These are phyloP conservation scores for Tipula confusa DNA, from an alignment of 2,888 invertebrate genomes.

Conservation along the genomic window DNA sequence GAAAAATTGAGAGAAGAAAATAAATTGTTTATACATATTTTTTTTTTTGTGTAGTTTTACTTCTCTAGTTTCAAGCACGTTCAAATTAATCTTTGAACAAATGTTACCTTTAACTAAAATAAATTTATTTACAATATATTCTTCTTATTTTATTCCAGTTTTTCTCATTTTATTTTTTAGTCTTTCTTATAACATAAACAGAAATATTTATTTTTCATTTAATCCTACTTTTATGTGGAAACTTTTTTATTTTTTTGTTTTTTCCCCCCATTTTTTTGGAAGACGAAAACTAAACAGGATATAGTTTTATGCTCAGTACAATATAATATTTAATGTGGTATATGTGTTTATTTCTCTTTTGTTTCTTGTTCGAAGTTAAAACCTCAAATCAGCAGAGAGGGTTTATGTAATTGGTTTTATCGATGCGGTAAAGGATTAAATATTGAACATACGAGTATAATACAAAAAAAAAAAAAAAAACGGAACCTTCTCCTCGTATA, in stretches of 20 bases:
- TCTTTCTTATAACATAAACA: background rate
- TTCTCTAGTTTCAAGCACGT: slow-evolving; percentile 20
- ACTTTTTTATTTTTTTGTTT: background rate
- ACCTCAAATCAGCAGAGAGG: slow-evolving; percentile 9
- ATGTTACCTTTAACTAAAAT: slow-evolving; percentile 15
- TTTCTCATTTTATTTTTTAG: background rate
- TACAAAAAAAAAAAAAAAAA: too few relatives aligned
- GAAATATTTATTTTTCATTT: slow-evolving; percentile 20
- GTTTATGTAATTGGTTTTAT: slow-evolving; percentile 25
- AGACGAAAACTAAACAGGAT: background rate
- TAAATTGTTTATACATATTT: background rate
- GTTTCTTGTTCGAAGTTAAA: background rate
- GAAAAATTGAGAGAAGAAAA: background rate
- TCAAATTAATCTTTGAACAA: slow-evolving; percentile 30
- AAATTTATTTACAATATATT: slow-evolving; percentile 30
- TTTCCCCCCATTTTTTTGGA: background rate
- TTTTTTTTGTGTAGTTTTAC: background rate
- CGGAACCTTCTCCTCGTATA: too few relatives aligned
- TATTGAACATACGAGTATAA: background rate
- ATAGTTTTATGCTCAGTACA: slow-evolving; percentile 3
- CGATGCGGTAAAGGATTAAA: slow-evolving; percentile 5
- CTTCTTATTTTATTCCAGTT: slow-evolving; percentile 14
- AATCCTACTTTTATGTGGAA: background rate
- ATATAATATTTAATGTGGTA: slow-evolving; percentile 6
- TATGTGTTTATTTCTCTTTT: slow-evolving; percentile 1